phyloP scores from a whole-genome alignment of 2,888 invertebrate species.

The Oscheius sp. region DNA sequence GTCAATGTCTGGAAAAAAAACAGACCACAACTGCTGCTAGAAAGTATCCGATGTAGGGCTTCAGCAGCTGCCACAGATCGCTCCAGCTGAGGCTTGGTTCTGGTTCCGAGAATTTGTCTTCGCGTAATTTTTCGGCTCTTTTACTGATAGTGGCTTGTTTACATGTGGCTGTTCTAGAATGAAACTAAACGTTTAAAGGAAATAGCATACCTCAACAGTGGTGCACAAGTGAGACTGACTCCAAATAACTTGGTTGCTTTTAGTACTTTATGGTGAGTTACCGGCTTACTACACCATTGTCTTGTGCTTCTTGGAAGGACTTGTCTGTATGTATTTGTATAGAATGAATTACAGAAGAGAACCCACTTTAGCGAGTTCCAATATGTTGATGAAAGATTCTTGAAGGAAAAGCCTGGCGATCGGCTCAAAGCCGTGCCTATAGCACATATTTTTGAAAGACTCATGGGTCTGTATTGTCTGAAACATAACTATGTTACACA shows the following conservation, averaged over 20 bases:
- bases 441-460: slow-evolving; percentile 26
- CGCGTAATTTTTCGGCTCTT: slow-evolving; percentile 46
- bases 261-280: background rate
- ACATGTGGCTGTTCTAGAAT: slow-evolving; percentile 16
- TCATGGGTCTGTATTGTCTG: background rate
- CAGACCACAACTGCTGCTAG: slow-evolving; percentile 64
- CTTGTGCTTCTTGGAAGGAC: too few relatives aligned
- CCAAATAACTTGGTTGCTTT: slow-evolving; percentile 15
- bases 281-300: slow-evolving; percentile 15
- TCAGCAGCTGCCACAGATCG: slow-evolving; percentile 62
- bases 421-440: background rate
- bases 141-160: slow-evolving; percentile 41
- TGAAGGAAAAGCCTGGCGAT: background rate
- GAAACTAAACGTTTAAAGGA: background rate
- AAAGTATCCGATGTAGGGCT: slow-evolving; percentile 67
- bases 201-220: slow-evolving; percentile 7
- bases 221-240: background rate
- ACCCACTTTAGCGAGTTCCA: background rate
- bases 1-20: slow-evolving; percentile 8
- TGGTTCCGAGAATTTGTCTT: slow-evolving; percentile 2
- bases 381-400: background rate
- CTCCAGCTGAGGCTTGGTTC: slow-evolving; percentile 40
- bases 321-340: too few relatives aligned
- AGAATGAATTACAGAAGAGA: background rate
- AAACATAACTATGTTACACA: background rate